Evolutionary conservation across 2,888 invertebrate genomes (phyloP), one percentile per base, ranked within the genome.

Genomic region (Lochmaea capreae): DNA sequence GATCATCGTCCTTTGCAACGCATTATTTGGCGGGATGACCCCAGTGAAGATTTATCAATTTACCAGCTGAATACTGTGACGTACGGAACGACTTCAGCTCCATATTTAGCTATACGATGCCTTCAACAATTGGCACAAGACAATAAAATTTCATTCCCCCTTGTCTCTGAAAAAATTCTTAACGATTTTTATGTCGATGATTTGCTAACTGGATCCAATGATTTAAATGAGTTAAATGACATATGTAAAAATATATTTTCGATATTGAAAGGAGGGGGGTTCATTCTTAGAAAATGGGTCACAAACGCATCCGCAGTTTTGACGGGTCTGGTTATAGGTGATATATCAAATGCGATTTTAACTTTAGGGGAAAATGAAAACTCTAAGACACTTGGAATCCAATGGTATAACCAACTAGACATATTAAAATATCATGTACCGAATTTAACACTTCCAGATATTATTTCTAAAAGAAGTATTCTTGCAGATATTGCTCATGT

Each of bases 31-130:
- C 73, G 80, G 49, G 26, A 71, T n/a, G 54, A 73, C 26, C 67
- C 70, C 22, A 43, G 49, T 8, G 46, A 74, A 43, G 65, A 70
- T 52, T 33, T 79, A 59, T 63, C 62, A 62, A 58, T 58, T n/a
- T 79, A 78, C 69, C 42, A 72, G 16, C 67, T 78, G 46, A 74
- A 72, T 26, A 77, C 74, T 11, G n/a, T n/a, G n/a, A n/a, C n/a
- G n/a, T n/a, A n/a, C n/a, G n/a, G n/a, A n/a, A n/a, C n/a, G n/a
- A n/a, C 72, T 12, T 72, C 81, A 6, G 81, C 82, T 8, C 80
- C 83, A n/a, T 85, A 75, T 77, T 65, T 83, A 16, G 82, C 84
- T 1, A 79, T 77, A 1, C 78, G 57, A 79, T 57, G 16, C 18
- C 57, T 73, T 3, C 22, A 67, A 39, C 61, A 76, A 52, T 59